Evolutionary conservation across 2,113 vertebrate genomes (phyloP).

Genomic region (Poeciliopsis turrubarensis): DNA sequence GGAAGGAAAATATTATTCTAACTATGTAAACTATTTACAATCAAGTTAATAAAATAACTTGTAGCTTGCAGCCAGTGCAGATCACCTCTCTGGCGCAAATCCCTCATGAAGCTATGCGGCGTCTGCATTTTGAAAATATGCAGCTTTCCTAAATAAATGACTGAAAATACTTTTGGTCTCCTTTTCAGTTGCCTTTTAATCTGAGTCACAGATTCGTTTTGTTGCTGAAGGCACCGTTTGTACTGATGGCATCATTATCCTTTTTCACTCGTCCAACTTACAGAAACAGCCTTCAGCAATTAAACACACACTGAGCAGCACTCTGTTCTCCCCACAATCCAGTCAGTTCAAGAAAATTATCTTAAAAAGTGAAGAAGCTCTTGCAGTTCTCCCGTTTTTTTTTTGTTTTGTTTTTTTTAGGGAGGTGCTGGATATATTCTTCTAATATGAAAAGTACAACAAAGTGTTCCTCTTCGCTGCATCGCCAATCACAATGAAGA

Average conservation of each 20-base stretch:
- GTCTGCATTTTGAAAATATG: no score
- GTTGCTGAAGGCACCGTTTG: constrained; percentile 57
- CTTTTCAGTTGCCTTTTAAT: constrained; percentile 59
- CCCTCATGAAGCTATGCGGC: no score
- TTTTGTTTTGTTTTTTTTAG: not conserved
- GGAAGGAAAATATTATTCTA: no score
- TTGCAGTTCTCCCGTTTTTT: not conserved
- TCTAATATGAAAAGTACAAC: constrained; percentile 34
- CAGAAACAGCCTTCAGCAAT: constrained; percentile 37
- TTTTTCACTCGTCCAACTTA: constrained; percentile 45
- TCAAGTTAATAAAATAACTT: no score
- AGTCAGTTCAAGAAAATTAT: not conserved
- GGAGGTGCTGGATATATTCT: constrained; percentile 3
- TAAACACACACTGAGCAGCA: constrained; percentile 19
- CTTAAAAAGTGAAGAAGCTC: constrained; percentile 15
- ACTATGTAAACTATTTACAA: no score
- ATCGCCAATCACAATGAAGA: constrained; percentile 36
- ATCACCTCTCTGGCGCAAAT: no score
- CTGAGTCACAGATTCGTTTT: constrained; percentile 29
- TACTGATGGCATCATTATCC: constrained; percentile 65
- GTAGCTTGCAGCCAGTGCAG: no score
- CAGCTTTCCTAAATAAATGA: constrained; percentile 29
- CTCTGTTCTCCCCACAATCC: constrained; percentile 20
- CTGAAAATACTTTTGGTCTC: constrained; percentile 30
- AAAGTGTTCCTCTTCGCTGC: constrained; percentile 36